Conservation (phyloP, 2,113 vertebrate genomes). For the Picathartes gymnocephalus region DNA sequence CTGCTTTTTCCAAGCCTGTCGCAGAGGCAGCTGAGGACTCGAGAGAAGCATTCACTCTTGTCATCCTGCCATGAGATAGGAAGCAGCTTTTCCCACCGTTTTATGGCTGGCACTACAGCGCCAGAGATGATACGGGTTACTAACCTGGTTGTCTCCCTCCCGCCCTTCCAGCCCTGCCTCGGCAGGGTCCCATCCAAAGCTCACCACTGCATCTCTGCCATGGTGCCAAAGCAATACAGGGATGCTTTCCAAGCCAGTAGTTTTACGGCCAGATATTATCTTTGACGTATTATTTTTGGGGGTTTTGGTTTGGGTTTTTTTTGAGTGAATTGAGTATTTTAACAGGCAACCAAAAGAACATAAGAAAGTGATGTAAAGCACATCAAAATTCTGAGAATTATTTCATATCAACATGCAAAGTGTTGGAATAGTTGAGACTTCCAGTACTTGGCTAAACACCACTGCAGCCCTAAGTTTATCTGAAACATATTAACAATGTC, state of each 20-base stretch:
- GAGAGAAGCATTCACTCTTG: not conserved
- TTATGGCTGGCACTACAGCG: not conserved
- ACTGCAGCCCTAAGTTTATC: not conserved
- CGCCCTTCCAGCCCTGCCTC: not conserved
- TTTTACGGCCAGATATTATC: not conserved
- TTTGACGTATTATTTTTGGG: accelerated
- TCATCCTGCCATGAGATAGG: not conserved
- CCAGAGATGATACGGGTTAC: not conserved
- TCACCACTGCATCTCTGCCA: accelerated
- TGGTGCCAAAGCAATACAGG: not conserved
- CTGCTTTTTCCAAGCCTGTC: not conserved
- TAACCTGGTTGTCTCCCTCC: not conserved
- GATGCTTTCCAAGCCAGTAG: not conserved
- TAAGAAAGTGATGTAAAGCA: not conserved
- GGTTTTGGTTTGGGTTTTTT: not conserved
- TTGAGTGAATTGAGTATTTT: not conserved
- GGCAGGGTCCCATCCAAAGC: not conserved
- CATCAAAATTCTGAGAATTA: not conserved
- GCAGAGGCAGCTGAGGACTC: not conserved
- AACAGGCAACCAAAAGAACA: not conserved
- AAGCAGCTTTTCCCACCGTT: not conserved
- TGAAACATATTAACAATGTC: not conserved
- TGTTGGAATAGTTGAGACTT: not conserved
- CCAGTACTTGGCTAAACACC: not conserved
- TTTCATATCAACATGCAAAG: not conserved